Conservation (phyloP, 2,888 invertebrate species). For the Diaperis boleti region DNA sequence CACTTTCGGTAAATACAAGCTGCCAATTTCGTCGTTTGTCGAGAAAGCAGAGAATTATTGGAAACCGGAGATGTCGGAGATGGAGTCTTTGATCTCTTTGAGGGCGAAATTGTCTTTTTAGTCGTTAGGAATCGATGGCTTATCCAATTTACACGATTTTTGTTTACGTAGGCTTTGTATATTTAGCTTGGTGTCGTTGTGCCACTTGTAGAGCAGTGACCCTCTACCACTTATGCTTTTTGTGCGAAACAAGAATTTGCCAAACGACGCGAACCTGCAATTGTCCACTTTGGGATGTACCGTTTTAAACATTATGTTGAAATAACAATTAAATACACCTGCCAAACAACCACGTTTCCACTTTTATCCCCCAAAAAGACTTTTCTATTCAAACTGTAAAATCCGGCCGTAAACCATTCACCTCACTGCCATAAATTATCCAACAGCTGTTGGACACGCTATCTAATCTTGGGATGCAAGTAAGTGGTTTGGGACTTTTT, state of each 20-base stretch:
- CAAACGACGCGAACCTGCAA: too few species aligned
- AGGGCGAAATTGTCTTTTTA: background rate
- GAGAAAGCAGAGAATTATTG: background rate
- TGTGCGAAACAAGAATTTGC: too few species aligned
- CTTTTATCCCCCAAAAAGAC: too few species aligned
- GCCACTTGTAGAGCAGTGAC: too few species aligned
- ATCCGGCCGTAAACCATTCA: background rate
- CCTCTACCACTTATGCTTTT: too few species aligned
- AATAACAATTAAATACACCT: too few species aligned
- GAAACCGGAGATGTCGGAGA: background rate
- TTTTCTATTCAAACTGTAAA: background rate
- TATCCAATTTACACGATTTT: background rate
- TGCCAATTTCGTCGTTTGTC: background rate
- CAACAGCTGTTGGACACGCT: constrained; percentile 2
- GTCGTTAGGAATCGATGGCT: background rate
- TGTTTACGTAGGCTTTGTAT: too few species aligned
- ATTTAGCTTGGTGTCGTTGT: too few species aligned
- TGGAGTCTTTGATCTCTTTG: background rate
- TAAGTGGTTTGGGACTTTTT: background rate
- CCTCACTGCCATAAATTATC: background rate
- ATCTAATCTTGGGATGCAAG: background rate
- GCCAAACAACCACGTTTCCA: too few species aligned
- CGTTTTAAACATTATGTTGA: too few species aligned
- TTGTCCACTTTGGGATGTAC: too few species aligned
- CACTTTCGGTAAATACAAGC: background rate